Conservation (phyloP, 2,113 vertebrate genomes). For the Nycticebus coucang region DNA sequence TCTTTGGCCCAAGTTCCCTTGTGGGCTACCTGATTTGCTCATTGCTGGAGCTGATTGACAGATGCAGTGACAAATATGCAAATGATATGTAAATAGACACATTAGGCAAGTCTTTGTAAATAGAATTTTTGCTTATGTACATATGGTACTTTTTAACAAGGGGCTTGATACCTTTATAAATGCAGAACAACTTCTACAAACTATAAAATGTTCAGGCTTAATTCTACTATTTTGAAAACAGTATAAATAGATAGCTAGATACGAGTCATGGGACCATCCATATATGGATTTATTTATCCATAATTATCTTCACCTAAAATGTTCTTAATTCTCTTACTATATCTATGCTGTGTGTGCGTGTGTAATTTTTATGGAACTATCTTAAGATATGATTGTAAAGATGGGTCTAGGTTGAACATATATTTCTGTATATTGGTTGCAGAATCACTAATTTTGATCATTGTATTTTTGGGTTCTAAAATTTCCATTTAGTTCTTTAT, state of each 20-base stretch:
- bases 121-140: conserved; percentile 69
- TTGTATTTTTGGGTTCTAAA: background rate
- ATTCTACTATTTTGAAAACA: conserved; percentile 14
- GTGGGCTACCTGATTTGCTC: conserved; percentile 77
- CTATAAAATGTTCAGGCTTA: conserved; percentile 11
- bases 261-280: background rate
- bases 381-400: background rate
- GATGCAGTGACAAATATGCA: conserved; percentile 77
- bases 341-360: background rate
- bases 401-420: background rate
- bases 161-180: conserved; percentile 39
- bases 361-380: background rate
- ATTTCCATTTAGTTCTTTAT: background rate
- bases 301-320: background rate
- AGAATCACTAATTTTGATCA: background rate
- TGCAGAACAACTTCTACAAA: conserved; percentile 52
- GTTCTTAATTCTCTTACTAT: background rate
- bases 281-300: background rate
- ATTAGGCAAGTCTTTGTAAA: conserved; percentile 78
- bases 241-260: background rate
- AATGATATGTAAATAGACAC: conserved; percentile 79
- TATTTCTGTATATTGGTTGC: background rate
- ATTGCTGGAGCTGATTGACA: conserved; percentile 79
- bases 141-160: conserved; percentile 66
- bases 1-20: conserved; percentile 73